phyloP scores from a whole-genome alignment of 2,797 vertebrate species.

The Calcarius lapponicus region DNA sequence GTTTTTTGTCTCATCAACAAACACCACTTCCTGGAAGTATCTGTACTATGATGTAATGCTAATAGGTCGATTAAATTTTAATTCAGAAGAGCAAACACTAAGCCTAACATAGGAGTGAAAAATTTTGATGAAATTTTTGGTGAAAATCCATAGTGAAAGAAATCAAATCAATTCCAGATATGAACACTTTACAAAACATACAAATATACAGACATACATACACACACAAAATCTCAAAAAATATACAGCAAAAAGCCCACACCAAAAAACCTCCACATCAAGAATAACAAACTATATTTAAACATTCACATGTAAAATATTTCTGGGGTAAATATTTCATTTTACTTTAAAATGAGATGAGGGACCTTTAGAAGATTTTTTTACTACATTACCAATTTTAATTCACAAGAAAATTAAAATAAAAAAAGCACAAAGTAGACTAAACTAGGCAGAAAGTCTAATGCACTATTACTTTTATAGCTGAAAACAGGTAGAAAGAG shows the following conservation, averaged over 20 bases:
- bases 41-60: neutral
- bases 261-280: neutral
- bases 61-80: neutral
- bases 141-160: neutral
- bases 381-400: neutral
- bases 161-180: neutral
- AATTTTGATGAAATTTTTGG: neutral
- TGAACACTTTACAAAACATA: neutral
- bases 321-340: neutral
- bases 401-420: neutral
- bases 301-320: neutral
- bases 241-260: neutral
- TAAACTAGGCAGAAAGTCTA: neutral
- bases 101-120: neutral
- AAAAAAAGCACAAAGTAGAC: neutral
- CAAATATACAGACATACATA: rapidly evolving
- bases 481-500: neutral
- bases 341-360: neutral
- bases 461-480: neutral
- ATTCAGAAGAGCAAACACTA: neutral
- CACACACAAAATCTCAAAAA: neutral
- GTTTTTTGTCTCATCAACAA: neutral
- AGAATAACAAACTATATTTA: neutral
- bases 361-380: neutral
- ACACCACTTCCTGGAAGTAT: neutral